These are phyloP conservation scores for Ophthalmolycus amberensis DNA, from an alignment of 2,113 vertebrate genomes.

Conservation along the genomic window DNA sequence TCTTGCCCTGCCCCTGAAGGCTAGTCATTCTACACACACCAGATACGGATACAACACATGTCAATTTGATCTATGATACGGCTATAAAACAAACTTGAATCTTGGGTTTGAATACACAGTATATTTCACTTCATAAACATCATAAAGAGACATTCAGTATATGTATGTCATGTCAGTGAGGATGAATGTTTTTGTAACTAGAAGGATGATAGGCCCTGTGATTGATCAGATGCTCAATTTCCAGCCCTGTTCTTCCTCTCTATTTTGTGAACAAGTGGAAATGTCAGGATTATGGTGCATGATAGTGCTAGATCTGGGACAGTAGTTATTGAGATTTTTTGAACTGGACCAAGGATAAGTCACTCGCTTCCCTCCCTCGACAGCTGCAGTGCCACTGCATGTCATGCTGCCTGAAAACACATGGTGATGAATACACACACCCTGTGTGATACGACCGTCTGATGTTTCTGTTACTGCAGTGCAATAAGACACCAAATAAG, in stretches of 20 bases:
- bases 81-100: too few species aligned
- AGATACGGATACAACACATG: too few species aligned
- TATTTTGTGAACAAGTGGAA: neutral
- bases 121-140: too few species aligned
- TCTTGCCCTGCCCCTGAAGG: too few species aligned
- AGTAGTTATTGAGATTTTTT: neutral
- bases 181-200: too few species aligned
- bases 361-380: neutral
- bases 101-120: too few species aligned
- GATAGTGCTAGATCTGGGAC: neutral
- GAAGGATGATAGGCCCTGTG: too few species aligned
- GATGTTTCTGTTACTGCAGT: neutral
- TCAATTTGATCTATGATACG: too few species aligned
- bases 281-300: neutral
- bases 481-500: neutral
- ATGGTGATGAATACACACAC: neutral
- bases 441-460: neutral
- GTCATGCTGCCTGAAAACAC: slow-evolving; percentile 1
- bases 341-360: neutral
- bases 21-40: too few species aligned
- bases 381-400: slow-evolving; percentile 7
- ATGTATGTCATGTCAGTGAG: too few species aligned
- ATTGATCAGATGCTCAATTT: too few species aligned
- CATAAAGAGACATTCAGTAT: too few species aligned
- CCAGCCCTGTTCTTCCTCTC: neutral